Evolutionary conservation across 2,797 vertebrate species (phyloP).

Genomic region (Agapornis canus): DNA sequence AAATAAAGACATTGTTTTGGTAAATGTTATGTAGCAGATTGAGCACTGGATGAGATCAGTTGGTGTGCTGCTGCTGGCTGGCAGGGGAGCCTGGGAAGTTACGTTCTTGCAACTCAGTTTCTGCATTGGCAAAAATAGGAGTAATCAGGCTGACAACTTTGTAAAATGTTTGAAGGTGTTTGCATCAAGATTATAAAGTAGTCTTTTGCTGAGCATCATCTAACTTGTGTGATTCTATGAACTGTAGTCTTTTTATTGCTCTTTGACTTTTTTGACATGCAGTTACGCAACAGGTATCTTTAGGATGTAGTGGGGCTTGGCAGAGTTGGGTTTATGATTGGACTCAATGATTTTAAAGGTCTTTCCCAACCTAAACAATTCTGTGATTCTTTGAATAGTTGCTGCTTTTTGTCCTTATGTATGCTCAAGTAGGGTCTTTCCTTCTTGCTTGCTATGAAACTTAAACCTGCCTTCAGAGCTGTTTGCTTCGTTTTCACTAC

Average conservation of each 20-base stretch:
- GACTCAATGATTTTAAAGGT: neutral
- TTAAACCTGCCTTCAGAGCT: neutral
- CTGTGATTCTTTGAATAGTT: neutral
- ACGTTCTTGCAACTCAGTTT: fast-evolving
- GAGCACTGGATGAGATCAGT: neutral
- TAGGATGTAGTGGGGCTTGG: neutral
- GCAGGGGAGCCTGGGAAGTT: neutral
- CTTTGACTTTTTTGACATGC: neutral
- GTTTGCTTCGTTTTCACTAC: neutral
- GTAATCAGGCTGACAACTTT: neutral
- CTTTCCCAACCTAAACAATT: neutral
- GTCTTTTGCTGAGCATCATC: neutral
- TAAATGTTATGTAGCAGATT: neutral
- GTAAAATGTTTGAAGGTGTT: neutral
- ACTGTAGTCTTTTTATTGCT: neutral
- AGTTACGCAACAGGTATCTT: neutral
- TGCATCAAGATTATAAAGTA: neutral
- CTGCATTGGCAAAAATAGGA: neutral
- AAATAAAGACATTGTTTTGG: neutral
- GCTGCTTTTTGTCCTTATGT: neutral
- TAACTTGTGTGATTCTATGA: neutral
- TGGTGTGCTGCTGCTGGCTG: neutral
- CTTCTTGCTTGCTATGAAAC: neutral
- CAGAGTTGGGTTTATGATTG: neutral
- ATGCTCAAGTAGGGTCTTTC: neutral